phyloP scores from a whole-genome alignment of 1,140 invertebrate genomes.

The Goniozus legneri region DNA sequence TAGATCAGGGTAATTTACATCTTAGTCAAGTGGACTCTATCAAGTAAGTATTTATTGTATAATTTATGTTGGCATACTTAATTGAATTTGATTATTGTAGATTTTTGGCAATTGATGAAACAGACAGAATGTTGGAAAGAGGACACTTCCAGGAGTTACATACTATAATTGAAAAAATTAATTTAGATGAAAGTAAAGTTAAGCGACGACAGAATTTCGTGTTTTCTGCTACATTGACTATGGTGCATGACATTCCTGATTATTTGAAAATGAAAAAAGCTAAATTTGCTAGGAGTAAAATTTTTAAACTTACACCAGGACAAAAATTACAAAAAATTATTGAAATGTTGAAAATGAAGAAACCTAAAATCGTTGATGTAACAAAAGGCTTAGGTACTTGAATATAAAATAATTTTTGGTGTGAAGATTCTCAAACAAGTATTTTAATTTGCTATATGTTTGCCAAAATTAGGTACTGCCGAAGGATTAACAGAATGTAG shows the following conservation, averaged over 20 bases:
- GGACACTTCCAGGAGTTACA: constrained; percentile 94
- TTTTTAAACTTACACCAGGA: constrained; percentile 64
- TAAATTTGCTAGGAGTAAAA: constrained; percentile 52
- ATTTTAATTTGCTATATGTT: constrained; percentile 33
- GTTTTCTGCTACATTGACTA: constrained; percentile 95
- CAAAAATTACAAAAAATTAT: constrained; percentile 73
- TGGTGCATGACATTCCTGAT: constrained; percentile 80
- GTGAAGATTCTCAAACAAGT: constrained; percentile 18
- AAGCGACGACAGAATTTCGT: constrained; percentile 86
- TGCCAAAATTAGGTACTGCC: constrained; percentile 69
- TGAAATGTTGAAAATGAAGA: constrained; percentile 74
- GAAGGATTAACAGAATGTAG: constrained; percentile 78
- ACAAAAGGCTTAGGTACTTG: constrained; percentile 66
- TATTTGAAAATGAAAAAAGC: constrained; percentile 69
- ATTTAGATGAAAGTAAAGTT: constrained; percentile 61
- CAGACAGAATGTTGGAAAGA: constrained; percentile 95
- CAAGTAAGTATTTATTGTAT: constrained; percentile 52
- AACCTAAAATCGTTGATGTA: constrained; percentile 92
- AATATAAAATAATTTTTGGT: constrained; percentile 20
- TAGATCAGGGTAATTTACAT: constrained; percentile 74
- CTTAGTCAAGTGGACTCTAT: constrained; percentile 68
- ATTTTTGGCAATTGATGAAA: constrained; percentile 95
- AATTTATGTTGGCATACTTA: constrained; percentile 3
- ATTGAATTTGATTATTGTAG: constrained; percentile 44
- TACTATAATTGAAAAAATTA: constrained; percentile 76